Conservation (phyloP, 2,797 vertebrate genomes). For the Xyrichtys novacula region DNA sequence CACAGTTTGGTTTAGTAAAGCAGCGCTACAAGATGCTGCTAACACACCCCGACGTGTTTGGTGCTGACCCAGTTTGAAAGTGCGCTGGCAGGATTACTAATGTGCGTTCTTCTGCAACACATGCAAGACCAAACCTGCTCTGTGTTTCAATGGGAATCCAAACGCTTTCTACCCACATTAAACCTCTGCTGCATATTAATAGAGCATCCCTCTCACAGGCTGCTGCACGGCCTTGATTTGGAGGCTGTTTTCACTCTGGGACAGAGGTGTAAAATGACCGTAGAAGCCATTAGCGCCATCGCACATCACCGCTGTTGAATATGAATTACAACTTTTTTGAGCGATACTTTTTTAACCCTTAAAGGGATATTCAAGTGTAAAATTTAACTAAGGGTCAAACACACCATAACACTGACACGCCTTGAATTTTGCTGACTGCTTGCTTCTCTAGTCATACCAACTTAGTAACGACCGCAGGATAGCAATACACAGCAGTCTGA, state of each 20-base stretch:
- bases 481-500: too few species aligned
- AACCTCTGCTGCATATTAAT: slow-evolving; percentile 61
- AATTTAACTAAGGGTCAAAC: too few species aligned
- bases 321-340: slow-evolving; percentile 22
- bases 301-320: slow-evolving; percentile 14
- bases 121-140: slow-evolving; percentile 45
- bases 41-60: slow-evolving; percentile 56
- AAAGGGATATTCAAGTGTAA: too few species aligned
- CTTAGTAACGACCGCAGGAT: too few species aligned
- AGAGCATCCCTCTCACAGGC: slow-evolving; percentile 31
- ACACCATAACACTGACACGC: too few species aligned
- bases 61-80: slow-evolving; percentile 75
- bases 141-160: slow-evolving; percentile 43
- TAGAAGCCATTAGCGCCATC: slow-evolving; percentile 19
- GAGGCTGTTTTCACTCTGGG: slow-evolving; percentile 42
- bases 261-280: slow-evolving; percentile 36
- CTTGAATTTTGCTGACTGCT: too few species aligned
- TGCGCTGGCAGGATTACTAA: slow-evolving; percentile 75
- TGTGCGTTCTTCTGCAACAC: slow-evolving; percentile 49
- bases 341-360: neutral
- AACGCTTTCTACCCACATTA: slow-evolving; percentile 29
- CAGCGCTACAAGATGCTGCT: slow-evolving; percentile 37
- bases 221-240: slow-evolving; percentile 46
- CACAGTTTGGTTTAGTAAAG: slow-evolving; percentile 48
- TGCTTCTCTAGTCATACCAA: too few species aligned